Percentiles rank a stretch among this genome's conserved stretches.
phyloP scores from a whole-genome alignment of 2,797 vertebrate genomes.

The Paedocypris micromegethes region DNA sequence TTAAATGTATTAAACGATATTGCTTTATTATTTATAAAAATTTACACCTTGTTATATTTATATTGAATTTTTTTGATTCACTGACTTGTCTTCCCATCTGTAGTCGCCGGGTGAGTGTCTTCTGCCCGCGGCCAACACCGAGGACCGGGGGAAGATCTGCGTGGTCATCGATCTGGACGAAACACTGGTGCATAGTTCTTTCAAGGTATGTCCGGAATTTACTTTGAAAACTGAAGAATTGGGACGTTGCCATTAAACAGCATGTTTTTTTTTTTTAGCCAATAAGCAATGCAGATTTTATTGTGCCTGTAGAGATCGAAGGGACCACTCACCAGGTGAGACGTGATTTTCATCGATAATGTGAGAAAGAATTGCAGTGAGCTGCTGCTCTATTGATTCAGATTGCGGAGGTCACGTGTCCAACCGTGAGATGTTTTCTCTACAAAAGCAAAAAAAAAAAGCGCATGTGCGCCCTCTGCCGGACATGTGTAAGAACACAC shows the following conservation, averaged over 20 bases:
- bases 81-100: background rate
- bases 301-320: conserved; percentile 87
- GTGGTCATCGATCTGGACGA: conserved; percentile 87
- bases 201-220: conserved; percentile 70
- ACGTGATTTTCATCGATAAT: conserved; percentile 30
- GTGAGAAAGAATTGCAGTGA: conserved; percentile 26
- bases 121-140: conserved; percentile 75
- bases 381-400: conserved; percentile 41
- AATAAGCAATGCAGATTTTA: conserved; percentile 85
- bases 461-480: conserved; percentile 58
- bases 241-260: too few relatives aligned
- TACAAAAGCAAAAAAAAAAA: conserved; percentile 36
- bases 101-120: conserved; percentile 66
- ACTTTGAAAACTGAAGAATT: background rate
- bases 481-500: conserved; percentile 48
- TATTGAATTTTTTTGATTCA: too few relatives aligned
- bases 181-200: conserved; percentile 82
- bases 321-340: conserved; percentile 85
- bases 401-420: conserved; percentile 59
- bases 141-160: conserved; percentile 81
- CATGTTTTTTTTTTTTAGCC: conserved; percentile 67
- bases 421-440: conserved; percentile 45
- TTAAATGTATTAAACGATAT: too few relatives aligned
- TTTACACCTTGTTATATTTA: too few relatives aligned
- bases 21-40: too few relatives aligned